Percentiles rank a stretch among this genome's conserved stretches.
Evolutionary conservation across 2,113 vertebrate genomes (phyloP).

Genomic region (Amphiprion percula): DNA sequence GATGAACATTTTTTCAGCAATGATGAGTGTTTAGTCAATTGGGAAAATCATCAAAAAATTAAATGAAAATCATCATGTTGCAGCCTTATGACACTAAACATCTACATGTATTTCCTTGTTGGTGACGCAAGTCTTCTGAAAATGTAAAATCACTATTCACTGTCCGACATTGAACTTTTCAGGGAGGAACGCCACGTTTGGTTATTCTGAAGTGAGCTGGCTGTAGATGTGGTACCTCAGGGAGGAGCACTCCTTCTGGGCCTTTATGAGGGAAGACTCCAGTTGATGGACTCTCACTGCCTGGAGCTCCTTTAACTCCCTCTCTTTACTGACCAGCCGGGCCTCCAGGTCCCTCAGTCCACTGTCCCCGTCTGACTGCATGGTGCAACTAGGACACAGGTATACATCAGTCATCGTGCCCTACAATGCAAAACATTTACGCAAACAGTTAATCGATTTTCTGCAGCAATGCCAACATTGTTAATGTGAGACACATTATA

Average conservation of each 20-base stretch:
- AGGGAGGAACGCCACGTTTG: not conserved
- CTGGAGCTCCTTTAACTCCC: slow-evolving; percentile 84
- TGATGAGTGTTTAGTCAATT: too few species aligned
- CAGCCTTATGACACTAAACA: too few species aligned
- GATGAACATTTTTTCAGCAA: too few species aligned
- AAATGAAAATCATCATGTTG: too few species aligned
- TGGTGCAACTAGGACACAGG: slow-evolving; percentile 25
- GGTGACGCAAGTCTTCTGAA: not conserved
- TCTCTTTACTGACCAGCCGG: slow-evolving; percentile 83
- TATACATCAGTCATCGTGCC: not conserved
- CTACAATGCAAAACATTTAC: not conserved
- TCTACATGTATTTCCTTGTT: not conserved
- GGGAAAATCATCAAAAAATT: too few species aligned
- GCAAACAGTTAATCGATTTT: too few species aligned
- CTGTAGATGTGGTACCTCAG: slow-evolving; percentile 53
- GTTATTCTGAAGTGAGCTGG: not conserved
- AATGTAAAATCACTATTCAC: not conserved
- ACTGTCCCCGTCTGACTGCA: slow-evolving; percentile 35
- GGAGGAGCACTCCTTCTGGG: slow-evolving; percentile 54
- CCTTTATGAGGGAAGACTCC: slow-evolving; percentile 75
- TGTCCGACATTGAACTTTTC: not conserved
- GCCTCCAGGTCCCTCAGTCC: slow-evolving; percentile 70
- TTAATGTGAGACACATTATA: too few species aligned
- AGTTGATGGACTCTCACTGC: slow-evolving; percentile 66
- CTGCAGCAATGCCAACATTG: too few species aligned